Conservation (phyloP, 1,140 invertebrate species). For the Drosophila kurseongensis region DNA sequence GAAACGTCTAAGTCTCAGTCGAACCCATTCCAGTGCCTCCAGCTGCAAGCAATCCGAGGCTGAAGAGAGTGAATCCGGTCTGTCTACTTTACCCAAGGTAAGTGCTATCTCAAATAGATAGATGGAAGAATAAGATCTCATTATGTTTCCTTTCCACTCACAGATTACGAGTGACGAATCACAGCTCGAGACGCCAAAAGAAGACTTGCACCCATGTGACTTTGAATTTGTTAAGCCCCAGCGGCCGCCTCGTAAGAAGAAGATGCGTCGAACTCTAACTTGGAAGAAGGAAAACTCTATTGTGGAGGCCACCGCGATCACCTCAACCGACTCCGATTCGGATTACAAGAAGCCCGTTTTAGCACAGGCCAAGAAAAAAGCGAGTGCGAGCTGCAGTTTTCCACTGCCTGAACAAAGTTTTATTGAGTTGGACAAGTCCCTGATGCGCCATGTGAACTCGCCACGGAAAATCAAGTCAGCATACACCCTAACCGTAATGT, state of each 20-base stretch:
- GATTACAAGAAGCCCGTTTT: conserved; percentile 45
- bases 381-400: background rate
- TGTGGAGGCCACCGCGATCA: conserved; percentile 65
- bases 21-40: conserved; percentile 37
- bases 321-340: conserved; percentile 73
- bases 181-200: conserved; percentile 52
- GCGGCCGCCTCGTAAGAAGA: conserved; percentile 79
- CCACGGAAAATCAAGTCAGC: conserved; percentile 73
- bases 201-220: conserved; percentile 11
- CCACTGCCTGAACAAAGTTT: conserved; percentile 58
- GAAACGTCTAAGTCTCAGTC: conserved; percentile 49
- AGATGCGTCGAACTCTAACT: conserved; percentile 74
- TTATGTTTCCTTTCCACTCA: background rate
- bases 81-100: conserved; percentile 75
- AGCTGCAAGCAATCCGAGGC: conserved; percentile 70
- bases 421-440: conserved; percentile 64
- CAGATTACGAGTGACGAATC: conserved; percentile 80
- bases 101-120: conserved; percentile 1
- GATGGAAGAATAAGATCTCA: background rate
- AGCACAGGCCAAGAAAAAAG: conserved; percentile 49
- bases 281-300: conserved; percentile 81
- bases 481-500: conserved; percentile 69
- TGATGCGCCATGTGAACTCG: conserved; percentile 69
- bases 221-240: conserved; percentile 66
- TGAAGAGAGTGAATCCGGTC: conserved; percentile 75